A percentile compares a stretch with the other conserved stretches of the same genome.
Conservation (phyloP, 2,888 invertebrate species). For the Temnothorax unifasciatus region DNA sequence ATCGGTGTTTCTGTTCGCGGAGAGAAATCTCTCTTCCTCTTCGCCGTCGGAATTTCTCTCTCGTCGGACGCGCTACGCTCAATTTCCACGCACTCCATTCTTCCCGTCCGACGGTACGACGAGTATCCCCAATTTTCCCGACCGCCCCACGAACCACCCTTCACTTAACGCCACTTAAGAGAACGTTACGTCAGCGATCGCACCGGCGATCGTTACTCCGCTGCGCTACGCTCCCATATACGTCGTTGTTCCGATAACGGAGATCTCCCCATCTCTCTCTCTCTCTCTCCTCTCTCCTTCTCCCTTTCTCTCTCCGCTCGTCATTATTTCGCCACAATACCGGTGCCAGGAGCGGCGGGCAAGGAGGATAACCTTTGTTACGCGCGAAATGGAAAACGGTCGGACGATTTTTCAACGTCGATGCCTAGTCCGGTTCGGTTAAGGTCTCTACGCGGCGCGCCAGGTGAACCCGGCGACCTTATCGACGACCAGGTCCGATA, state of each 20-base stretch:
- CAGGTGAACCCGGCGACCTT: constrained; percentile 49
- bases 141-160: constrained; percentile 47
- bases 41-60: constrained; percentile 36
- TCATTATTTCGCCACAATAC: constrained; percentile 58
- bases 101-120: constrained; percentile 43
- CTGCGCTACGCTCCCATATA: constrained; percentile 36
- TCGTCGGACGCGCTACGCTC: constrained; percentile 53
- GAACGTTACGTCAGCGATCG: constrained; percentile 58
- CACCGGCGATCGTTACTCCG: constrained; percentile 50
- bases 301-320: constrained; percentile 3
- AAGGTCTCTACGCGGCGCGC: constrained; percentile 28
- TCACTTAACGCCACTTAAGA: constrained; percentile 59
- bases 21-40: constrained; percentile 17
- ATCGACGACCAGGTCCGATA: constrained; percentile 56
- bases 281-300: neutral
- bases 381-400: constrained; percentile 52
- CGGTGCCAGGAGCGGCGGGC: constrained; percentile 29
- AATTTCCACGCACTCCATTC: constrained; percentile 59
- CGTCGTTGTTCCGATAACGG: constrained; percentile 59
- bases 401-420: constrained; percentile 63
- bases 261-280: constrained; percentile 36
- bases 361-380: constrained; percentile 52
- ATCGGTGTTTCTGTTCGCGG: neutral
- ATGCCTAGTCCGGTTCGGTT: constrained; percentile 57
- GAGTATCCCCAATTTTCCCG: constrained; percentile 56